Base-by-base conservation (phyloP, 23 tunicate species). In the Styela plicata region DNA sequence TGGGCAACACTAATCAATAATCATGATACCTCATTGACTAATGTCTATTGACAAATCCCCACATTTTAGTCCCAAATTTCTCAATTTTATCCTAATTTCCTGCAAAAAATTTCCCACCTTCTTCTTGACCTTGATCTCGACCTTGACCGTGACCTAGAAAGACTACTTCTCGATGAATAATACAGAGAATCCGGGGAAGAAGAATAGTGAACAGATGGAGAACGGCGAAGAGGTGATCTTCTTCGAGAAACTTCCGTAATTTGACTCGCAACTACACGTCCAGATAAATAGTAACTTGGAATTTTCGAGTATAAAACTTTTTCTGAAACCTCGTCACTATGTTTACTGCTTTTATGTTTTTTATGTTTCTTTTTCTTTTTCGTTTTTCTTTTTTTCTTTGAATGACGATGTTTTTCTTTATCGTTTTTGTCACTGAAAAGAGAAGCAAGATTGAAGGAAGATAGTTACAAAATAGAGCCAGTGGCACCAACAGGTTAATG, bases 321-420 rank as follows among this genome's bases (percentile, higher is more conserved):
- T n/a, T 76, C 69, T n/a, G 81, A 53, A 21, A 26, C n/a, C 44
- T 76, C 66, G 10, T 44, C 81, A 20, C 10, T 0, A 5, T 27
- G 24, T 27, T 22, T 71, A 5, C 66, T 76, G 20, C 28, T 52
- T 26, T 66, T 33, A 34, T 64, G 85, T 34, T 66, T 83, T 34
- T 69, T 65, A 24, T 74, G 62, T 36, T 37, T 80, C 30, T 86
- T 69, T 79, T 64, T 61, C 74, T 65, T 77, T 53, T 66, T 34
- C 79, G 70, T 70, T 83, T 70, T 86, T 34, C 57, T 71, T 30
- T 80, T 80, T 69, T 70, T 63, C 31, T 79, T 86, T 63, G 57
- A 69, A 64, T 80, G 80, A 26, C 68, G 33, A 3, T 64, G 77
- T 66, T 52, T 85, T 63, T 74, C 69, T 5, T 53, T 52, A 31